Percentiles rank a stretch among this genome's conserved stretches.
phyloP scores from a whole-genome alignment of 2,888 invertebrate genomes.

The Palloptera scutellata region DNA sequence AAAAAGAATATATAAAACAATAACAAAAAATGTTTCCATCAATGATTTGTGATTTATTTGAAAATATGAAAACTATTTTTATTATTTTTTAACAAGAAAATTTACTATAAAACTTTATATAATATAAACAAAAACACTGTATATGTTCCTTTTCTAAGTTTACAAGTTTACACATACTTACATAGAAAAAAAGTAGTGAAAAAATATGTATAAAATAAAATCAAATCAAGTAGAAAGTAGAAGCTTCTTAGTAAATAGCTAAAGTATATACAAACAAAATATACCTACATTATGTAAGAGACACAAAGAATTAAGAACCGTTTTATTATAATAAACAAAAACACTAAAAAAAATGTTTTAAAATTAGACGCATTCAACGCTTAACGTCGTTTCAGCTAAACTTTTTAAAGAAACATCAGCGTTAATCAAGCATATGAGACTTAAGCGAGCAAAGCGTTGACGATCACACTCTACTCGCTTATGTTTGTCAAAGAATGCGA shows the following conservation, averaged over 20 bases:
- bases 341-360: no score
- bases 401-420: no score
- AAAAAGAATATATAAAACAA: constrained; percentile 38
- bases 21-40: constrained; percentile 54
- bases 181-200: constrained; percentile 39
- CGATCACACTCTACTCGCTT: no score
- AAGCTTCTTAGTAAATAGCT: no score
- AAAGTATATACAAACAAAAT: no score
- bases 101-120: constrained; percentile 32
- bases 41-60: constrained; percentile 60
- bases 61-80: constrained; percentile 12
- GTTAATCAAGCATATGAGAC: no score
- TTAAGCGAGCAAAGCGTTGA: no score
- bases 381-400: no score
- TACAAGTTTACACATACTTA: constrained; percentile 39
- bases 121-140: constrained; percentile 44
- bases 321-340: background rate
- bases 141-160: constrained; percentile 59
- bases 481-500: no score
- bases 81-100: constrained; percentile 32
- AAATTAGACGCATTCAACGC: no score
- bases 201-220: constrained; percentile 38
- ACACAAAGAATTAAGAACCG: background rate
- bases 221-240: no score
- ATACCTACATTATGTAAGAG: background rate